These are phyloP conservation scores for Poecile atricapillus DNA, from an alignment of 2,113 vertebrate species.

Conservation along the genomic window DNA sequence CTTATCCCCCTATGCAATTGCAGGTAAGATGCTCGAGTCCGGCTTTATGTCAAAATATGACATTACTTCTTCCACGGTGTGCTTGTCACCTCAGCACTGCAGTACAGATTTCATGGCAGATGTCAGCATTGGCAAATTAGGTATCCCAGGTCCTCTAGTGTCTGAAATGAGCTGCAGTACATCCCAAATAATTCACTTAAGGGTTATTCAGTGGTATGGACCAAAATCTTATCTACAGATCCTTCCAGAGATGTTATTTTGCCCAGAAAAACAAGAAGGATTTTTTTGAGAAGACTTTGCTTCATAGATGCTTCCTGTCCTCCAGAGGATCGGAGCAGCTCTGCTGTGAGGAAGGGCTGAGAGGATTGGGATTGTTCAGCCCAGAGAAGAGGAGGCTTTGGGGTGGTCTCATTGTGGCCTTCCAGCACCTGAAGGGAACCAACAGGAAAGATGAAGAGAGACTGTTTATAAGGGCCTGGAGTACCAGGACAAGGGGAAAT, in stretches of 20 bases:
- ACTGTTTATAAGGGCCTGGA: not conserved
- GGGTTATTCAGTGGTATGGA: not conserved
- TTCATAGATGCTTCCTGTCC: not conserved
- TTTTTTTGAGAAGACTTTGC: not conserved
- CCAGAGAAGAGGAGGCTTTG: not conserved
- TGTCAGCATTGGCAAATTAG: not conserved
- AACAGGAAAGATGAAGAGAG: not conserved
- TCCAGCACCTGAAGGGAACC: not conserved
- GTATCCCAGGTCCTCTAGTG: not conserved
- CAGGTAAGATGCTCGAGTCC: not conserved
- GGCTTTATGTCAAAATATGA: not conserved
- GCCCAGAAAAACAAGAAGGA: not conserved
- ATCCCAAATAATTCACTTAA: not conserved
- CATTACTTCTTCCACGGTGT: not conserved
- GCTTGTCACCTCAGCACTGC: not conserved
- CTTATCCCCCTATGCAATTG: accelerated
- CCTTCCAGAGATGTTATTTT: not conserved
- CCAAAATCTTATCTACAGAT: not conserved
- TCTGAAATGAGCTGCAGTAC: not conserved
- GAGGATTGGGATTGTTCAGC: not conserved
- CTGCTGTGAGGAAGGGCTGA: not conserved
- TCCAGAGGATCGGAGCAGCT: not conserved
- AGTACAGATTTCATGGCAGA: not conserved
- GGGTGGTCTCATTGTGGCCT: not conserved
- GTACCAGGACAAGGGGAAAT: not conserved